Evolutionary conservation across 2,797 vertebrate genomes (phyloP), one percentile per base, ranked within the genome.

Genomic region (Gobio occitaniae): DNA sequence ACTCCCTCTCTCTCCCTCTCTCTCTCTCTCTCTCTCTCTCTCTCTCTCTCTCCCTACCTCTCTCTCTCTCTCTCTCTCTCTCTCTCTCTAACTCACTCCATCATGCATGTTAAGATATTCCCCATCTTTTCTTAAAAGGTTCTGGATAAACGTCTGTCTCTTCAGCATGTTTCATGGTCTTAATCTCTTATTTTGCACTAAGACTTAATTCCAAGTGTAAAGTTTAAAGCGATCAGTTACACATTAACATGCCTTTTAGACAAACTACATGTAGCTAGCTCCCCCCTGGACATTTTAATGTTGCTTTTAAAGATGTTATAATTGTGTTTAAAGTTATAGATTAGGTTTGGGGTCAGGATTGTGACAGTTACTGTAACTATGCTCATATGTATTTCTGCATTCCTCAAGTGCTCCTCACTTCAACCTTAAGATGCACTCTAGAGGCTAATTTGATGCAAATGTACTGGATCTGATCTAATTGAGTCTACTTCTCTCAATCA

Each of bases 171-270:
- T 65, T 11, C 21, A 52, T 25, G 21, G 36, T 80, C 71, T 80
- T 77, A 65, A 84, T 84, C 78, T 47, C 25, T 54, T 29, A 12
- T 82, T 83, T 65, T 83, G 76, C 85, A 76, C 52, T 48, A 47
- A 61, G 61, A 38, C 71, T 13, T 16, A 19, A 29, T 52, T 72
- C 36, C 38, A 86, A 80, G 63, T 77, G 38, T 65, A 82, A 82
- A 74, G 44, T 63, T 59, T 82, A 59, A 32, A 82, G 80, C 2
- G 17, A 61, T 82, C 41, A n/a, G 12, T 48, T 50, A 36, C 38
- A 47, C 76, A 44, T 78, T 78, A 78, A 63, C 29, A 44, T 78
- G 38, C n/a, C 38, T 78, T 78, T 61, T 47, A 61, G 36, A 72
- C 25, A 48, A 61, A 72, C 41, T 72, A 63, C n/a, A 17, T 17